These are phyloP conservation scores for Herpailurus yagouaroundi DNA, from an alignment of 2,113 vertebrate genomes.

Conservation along the genomic window DNA sequence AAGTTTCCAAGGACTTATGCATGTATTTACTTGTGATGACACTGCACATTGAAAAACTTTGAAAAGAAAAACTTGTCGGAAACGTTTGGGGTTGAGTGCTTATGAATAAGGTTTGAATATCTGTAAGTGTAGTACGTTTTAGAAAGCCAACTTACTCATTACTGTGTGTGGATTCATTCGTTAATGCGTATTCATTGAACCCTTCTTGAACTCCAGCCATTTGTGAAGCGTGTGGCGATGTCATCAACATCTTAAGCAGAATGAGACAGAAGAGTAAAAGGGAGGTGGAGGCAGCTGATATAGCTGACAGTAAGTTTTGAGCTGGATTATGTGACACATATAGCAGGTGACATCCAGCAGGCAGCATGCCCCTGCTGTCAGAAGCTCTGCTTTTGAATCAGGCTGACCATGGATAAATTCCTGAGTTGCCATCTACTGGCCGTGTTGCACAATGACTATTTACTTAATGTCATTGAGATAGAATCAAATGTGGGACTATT, in stretches of 20 bases:
- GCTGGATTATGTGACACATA: background rate
- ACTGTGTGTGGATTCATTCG: background rate
- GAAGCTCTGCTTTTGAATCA: background rate
- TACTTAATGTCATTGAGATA: background rate
- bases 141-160: background rate
- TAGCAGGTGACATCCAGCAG: background rate
- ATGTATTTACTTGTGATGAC: background rate
- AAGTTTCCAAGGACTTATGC: background rate
- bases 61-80: background rate
- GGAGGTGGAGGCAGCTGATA: background rate
- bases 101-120: background rate
- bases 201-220: background rate
- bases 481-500: background rate
- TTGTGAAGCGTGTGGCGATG: background rate
- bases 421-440: background rate
- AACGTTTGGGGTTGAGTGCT: background rate
- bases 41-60: background rate
- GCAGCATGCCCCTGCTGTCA: background rate
- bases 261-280: background rate
- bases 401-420: background rate
- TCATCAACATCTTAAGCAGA: background rate
- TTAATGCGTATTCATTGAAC: background rate
- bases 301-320: background rate
- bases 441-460: background rate
- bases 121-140: background rate